These are phyloP conservation scores for Spheniscus humboldti DNA, from an alignment of 2,797 vertebrate species.

Conservation along the genomic window DNA sequence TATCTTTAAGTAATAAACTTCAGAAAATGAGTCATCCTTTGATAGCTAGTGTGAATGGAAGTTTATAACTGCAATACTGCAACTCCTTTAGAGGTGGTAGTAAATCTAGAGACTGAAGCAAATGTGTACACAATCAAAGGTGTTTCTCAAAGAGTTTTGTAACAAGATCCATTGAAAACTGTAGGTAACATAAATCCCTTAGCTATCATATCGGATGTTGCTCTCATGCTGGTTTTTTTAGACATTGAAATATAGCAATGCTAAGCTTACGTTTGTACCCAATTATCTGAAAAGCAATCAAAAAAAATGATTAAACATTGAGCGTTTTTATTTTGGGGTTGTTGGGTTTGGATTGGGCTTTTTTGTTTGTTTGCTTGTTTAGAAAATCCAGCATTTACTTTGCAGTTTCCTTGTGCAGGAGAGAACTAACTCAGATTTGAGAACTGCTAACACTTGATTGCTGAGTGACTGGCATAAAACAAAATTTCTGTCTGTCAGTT, in stretches of 20 bases:
- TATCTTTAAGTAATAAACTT: not conserved
- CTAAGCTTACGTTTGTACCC: not conserved
- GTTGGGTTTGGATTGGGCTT: not conserved
- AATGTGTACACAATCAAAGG: not conserved
- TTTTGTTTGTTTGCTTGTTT: not conserved
- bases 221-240: not conserved
- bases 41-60: not conserved
- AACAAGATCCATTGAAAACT: not conserved
- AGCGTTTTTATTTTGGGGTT: not conserved
- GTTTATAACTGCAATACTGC: not conserved
- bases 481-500: not conserved
- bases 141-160: not conserved
- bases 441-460: not conserved
- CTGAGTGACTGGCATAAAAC: not conserved
- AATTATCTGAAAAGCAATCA: conserved; percentile 1
- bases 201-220: not conserved
- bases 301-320: conserved; percentile 12
- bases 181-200: not conserved
- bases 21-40: not conserved
- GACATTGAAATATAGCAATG: not conserved
- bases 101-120: not conserved
- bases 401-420: not conserved
- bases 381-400: not conserved
- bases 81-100: not conserved
- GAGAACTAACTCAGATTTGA: not conserved